Evolutionary conservation across 2,797 vertebrate species (phyloP).

Genomic region (Carduelis carduelis): DNA sequence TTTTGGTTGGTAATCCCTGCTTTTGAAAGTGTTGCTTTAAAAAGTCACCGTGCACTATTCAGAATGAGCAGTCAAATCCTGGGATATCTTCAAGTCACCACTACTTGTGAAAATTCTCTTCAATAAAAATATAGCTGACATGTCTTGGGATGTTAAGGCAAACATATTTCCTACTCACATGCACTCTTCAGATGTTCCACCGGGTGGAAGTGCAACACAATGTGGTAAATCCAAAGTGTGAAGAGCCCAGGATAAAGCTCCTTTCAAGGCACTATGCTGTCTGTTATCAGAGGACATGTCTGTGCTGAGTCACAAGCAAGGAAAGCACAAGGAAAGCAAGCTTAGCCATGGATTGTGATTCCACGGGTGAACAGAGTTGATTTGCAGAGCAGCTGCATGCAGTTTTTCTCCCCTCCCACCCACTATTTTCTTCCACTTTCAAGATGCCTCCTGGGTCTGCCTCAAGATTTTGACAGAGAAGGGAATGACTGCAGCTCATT

Average conservation of each 20-base stretch:
- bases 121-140: neutral
- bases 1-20: neutral
- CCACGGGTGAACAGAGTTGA: no score
- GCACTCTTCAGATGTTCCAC: fast-evolving
- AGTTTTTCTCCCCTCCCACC: neutral
- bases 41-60: fast-evolving
- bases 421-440: neutral
- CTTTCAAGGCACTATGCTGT: no score
- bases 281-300: no score
- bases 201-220: fast-evolving
- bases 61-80: neutral
- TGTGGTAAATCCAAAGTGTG: neutral
- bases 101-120: neutral
- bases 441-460: neutral
- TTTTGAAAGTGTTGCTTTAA: fast-evolving
- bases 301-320: no score
- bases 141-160: neutral
- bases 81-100: neutral
- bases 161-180: fast-evolving
- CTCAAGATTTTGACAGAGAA: neutral
- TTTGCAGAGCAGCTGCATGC: no score
- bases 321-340: no score
- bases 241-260: no score
- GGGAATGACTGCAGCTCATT: neutral
- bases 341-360: no score